Conservation (phyloP, 2,888 invertebrate genomes). For the Corythucha ciliata region DNA sequence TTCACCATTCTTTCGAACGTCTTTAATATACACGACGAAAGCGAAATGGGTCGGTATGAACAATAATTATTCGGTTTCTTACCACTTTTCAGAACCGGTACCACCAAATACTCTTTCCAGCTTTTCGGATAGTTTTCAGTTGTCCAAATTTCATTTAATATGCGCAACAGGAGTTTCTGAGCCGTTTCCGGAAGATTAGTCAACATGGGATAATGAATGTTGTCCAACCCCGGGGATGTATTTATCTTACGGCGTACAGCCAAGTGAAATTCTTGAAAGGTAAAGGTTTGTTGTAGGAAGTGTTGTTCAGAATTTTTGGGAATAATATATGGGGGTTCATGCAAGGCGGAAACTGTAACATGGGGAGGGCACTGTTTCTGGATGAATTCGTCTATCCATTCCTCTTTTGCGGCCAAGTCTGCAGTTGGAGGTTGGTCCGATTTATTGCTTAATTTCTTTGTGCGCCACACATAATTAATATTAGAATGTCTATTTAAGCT, state of each 20-base stretch:
- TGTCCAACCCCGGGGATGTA: neutral
- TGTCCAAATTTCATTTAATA: neutral
- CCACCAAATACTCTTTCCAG: neutral
- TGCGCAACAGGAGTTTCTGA: neutral
- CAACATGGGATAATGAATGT: neutral
- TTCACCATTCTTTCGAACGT: neutral
- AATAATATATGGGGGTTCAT: no score
- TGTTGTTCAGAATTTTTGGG: no score
- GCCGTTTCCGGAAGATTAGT: neutral
- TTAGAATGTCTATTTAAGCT: neutral
- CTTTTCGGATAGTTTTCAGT: neutral
- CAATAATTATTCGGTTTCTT: neutral
- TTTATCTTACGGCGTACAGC: neutral
- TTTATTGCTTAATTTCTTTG: neutral
- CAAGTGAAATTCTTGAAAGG: neutral
- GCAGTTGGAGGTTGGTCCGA: neutral
- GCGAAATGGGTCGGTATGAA: conserved; percentile 1
- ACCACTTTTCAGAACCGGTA: neutral
- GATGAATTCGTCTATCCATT: neutral
- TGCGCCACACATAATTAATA: neutral
- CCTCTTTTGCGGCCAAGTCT: no score
- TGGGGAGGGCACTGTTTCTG: no score
- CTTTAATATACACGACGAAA: neutral
- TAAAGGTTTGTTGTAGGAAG: no score
- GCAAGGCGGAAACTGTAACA: no score